Evolutionary conservation across 1,140 invertebrate genomes (phyloP), one percentile per base, ranked within the genome.

Genomic region (Leucophenga varia): DNA sequence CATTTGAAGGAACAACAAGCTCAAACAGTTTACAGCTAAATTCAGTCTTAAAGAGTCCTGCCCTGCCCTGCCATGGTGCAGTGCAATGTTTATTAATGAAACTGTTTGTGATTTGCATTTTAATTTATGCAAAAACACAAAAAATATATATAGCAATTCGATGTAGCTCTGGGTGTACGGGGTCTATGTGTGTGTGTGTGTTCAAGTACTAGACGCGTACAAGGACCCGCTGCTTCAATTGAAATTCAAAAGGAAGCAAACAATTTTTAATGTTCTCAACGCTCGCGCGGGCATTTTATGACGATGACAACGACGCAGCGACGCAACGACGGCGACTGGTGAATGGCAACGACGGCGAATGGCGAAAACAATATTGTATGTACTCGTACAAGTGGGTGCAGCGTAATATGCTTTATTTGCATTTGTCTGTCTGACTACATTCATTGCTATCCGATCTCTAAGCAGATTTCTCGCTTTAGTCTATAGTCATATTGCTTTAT

Each of bases 71-170:
- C n/a, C n/a, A n/a, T n/a, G n/a, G n/a, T n/a, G n/a, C n/a, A n/a
- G n/a, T n/a, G 63, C 63, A 63, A 67, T 65, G 63, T 65, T 67
- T 65, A 65, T 67, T 68, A 65, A 65, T 65, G 63, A 65, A 65
- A 65, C 63, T 52, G 63, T 65, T 65, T 65, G 63, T 63, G 63
- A 65, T 65, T 65, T 65, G 63, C 63, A 65, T 65, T 63, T 67
- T 67, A 67, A 65, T 65, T 65, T 65, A 67, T 67, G 63, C 63
- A 67, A 49, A 67, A 59, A 54, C 52, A 63, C 55, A 67, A 44
- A 65, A n/a, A 55, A 65, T 56, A 59, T 39, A 61, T 51, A 58
- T 42, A 54, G n/a, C 12, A 19, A 13, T 14, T 20, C 14, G 31
- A 38, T 49, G 30, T 39, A 34, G 31, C 28, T 45, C 17, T 51